phyloP scores from a whole-genome alignment of 2,797 vertebrate genomes.

The Cryptoblepharus egeriae region DNA sequence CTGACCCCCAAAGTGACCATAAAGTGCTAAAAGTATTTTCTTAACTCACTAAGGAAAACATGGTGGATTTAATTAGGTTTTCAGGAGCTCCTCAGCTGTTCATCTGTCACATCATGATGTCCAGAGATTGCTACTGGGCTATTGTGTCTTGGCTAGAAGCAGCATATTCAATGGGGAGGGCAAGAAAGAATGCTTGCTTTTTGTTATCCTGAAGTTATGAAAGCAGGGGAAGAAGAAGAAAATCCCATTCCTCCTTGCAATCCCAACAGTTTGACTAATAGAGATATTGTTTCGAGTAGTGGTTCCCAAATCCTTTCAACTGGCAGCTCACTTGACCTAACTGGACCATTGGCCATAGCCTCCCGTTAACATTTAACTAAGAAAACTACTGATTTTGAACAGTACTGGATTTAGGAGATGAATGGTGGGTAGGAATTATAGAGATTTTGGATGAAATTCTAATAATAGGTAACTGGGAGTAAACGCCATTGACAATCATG shows the following conservation, averaged over 20 bases:
- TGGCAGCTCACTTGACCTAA: no score
- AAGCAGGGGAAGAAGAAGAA: slow-evolving; percentile 58
- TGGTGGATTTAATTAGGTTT: slow-evolving; percentile 70
- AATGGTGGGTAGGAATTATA: no score
- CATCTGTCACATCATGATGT: slow-evolving; percentile 62
- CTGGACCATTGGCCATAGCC: no score
- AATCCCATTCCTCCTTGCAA: slow-evolving; percentile 49
- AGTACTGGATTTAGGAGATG: slow-evolving; percentile 37
- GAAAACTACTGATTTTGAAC: slow-evolving; percentile 11
- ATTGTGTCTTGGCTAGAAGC: slow-evolving; percentile 50
- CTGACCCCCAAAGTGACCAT: slow-evolving; percentile 75
- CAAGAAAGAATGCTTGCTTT: slow-evolving; percentile 62
- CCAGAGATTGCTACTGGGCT: slow-evolving; percentile 64
- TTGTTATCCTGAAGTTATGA: slow-evolving; percentile 61
- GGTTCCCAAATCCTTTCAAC: no score
- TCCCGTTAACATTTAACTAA: no score
- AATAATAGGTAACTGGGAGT: no score
- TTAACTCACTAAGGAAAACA: slow-evolving; percentile 79
- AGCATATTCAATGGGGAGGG: neutral
- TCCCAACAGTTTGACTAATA: slow-evolving; percentile 57
- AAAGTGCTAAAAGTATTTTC: slow-evolving; percentile 79
- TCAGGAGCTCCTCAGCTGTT: slow-evolving; percentile 64
- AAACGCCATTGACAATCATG: no score
- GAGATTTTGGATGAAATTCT: no score
- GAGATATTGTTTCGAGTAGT: slow-evolving; percentile 35